Conservation (phyloP, 2,888 invertebrate genomes). For the Caenorhabditis angaria region DNA sequence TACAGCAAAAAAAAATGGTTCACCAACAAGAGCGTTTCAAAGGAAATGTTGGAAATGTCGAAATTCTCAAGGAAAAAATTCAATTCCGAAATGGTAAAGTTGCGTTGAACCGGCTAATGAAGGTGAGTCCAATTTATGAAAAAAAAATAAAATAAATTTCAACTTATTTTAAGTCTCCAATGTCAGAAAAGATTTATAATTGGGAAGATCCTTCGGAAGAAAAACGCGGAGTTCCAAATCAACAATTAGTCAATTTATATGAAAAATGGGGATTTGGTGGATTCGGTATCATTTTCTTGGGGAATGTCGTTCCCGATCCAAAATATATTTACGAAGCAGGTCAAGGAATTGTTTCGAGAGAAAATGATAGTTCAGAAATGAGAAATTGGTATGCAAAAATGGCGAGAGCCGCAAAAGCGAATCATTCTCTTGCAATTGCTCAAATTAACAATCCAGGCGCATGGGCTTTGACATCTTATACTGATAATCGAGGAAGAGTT, state of each 20-base stretch:
- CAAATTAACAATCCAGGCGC: slow-evolving; percentile 44
- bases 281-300: slow-evolving; percentile 58
- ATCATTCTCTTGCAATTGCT: slow-evolving; percentile 47
- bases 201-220: slow-evolving; percentile 44
- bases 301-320: slow-evolving; percentile 56
- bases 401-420: slow-evolving; percentile 36
- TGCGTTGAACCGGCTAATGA: slow-evolving; percentile 45
- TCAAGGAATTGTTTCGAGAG: slow-evolving; percentile 38
- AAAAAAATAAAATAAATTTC: background rate
- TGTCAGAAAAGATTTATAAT: slow-evolving; percentile 49
- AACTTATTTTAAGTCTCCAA: slow-evolving; percentile 22
- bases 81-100: slow-evolving; percentile 42
- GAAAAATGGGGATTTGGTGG: slow-evolving; percentile 60
- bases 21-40: slow-evolving; percentile 25
- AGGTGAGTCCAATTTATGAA: slow-evolving; percentile 9
- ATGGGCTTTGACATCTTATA: slow-evolving; percentile 33
- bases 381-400: slow-evolving; percentile 36
- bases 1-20: too few species aligned
- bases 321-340: slow-evolving; percentile 50
- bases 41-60: slow-evolving; percentile 15
- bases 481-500: slow-evolving; percentile 22
- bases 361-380: slow-evolving; percentile 38
- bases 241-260: slow-evolving; percentile 47
- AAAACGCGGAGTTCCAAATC: slow-evolving; percentile 50
- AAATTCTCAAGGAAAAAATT: slow-evolving; percentile 35